These are phyloP conservation scores for Pelmatolapia mariae DNA, from an alignment of 2,113 vertebrate genomes.

Conservation along the genomic window DNA sequence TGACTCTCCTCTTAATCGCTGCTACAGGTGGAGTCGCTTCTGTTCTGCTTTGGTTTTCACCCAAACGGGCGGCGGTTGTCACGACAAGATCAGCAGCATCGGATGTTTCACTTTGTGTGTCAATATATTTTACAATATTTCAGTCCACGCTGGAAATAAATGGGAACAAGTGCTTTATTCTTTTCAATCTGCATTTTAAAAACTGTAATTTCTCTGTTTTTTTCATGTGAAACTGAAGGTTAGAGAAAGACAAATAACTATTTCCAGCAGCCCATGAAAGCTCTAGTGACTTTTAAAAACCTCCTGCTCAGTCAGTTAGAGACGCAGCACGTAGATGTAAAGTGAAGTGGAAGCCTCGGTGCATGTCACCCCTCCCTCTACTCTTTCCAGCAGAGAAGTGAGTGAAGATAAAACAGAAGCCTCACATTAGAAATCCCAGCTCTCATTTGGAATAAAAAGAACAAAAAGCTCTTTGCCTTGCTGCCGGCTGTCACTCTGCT, in stretches of 20 bases:
- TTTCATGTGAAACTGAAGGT: neutral
- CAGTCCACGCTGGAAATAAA: neutral
- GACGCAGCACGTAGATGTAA: neutral
- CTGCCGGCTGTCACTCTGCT: neutral
- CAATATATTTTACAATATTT: neutral
- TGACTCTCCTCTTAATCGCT: neutral
- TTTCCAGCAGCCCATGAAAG: neutral
- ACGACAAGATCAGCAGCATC: neutral
- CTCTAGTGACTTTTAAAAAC: constrained; percentile 1
- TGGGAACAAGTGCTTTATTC: neutral
- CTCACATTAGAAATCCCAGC: neutral
- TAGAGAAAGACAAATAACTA: neutral
- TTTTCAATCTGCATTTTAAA: neutral
- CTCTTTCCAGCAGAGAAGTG: neutral
- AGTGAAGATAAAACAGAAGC: neutral
- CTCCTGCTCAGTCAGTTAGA: neutral
- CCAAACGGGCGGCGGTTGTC: neutral
- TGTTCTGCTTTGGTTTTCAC: neutral
- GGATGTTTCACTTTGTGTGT: neutral
- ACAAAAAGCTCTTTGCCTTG: constrained; percentile 12
- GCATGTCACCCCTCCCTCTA: neutral
- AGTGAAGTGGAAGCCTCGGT: neutral
- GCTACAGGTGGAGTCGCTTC: constrained; percentile 5
- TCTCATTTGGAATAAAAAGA: neutral
- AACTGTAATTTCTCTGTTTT: neutral